Evolutionary conservation across 2,113 vertebrate species (phyloP), one percentile per base, ranked within the genome.

Genomic region (Rana temporaria): DNA sequence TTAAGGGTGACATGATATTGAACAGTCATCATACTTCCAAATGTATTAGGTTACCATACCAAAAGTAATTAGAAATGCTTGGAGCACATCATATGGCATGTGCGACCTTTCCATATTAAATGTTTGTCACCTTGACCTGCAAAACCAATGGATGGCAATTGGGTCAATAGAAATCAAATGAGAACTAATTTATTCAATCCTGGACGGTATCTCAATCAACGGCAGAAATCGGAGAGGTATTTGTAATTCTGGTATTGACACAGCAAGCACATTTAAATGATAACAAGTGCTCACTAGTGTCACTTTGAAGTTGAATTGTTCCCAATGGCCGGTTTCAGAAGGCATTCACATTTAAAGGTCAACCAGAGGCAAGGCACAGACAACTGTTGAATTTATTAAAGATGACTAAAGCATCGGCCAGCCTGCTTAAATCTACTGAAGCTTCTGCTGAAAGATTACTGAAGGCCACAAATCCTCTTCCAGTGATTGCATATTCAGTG

Each of bases 201-300:
- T 93, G 87, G 89, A 86, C 74, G 78, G 84, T 84, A 85, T 90
- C 91, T 92, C 92, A 93, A 93, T 95, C 92, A 93, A 93, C 92
- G 88, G 91, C 88, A 94, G 91, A 93, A 93, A 94, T 94, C 91
- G 90, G 90, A 92, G 91, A 85, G 88, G 91, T 88, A 91, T 89
- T 94, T 94, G 91, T 90, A 93, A 92, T 94, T 93, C 92, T 88
- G 86, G 87, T 94, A 94, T 93, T 94, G 93, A 93, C 91, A 91
- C 90, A 90, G 72, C 87, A 85, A 90, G 90, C 90, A 93, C 90
- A 94, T 92, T 92, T 92, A 95, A 94, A 93, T 92, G 90, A 93
- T 92, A 93, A 93, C 89, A 91, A 92, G 92, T 89, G 87, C 89
- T 90, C 85, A 63, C 85, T 88, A 87, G 89, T 92, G 92, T 93